Evolutionary conservation across 2,888 invertebrate species (phyloP), one percentile per base, ranked within the genome.

Genomic region (Zaprionus obscuricornis): DNA sequence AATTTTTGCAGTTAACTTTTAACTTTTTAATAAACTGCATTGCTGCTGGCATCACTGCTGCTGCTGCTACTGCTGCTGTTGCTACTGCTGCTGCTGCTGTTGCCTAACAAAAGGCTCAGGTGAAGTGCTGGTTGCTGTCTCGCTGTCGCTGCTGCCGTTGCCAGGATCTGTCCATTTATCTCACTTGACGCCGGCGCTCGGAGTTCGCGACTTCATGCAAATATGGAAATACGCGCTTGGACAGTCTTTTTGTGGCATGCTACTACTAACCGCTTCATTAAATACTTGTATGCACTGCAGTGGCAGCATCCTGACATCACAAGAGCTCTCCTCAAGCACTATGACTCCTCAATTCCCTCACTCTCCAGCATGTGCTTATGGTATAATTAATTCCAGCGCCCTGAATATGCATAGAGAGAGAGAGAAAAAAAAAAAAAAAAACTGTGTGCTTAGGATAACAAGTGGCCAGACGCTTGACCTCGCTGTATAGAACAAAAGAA

Each of bases 351-450:
- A n/a, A n/a, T n/a, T n/a, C n/a, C n/a, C 26, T 45, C 24, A 57
- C 17, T 36, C 13, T n/a, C 31, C n/a, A n/a, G n/a, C 49, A 52
- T 58, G 71, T 74, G 76, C 83, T 75, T 74, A 58, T 73, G 74
- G 65, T 71, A 74, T 76, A 84, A 87, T 79, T 88, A 76, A 87
- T 84, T 87, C 76, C 65, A 67, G 72, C 69, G 63, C 67, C 66
- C 70, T 65, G 62, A 74, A 74, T 65, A 59, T 52, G 60, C 45
- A 47, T 57, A 47, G 45, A 58, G 31, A 20, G 26, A 17, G 42
- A 10, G 36, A 26, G 14, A 39, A 13, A 3, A 10, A 14, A 24
- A 31, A 17, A 13, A n/a, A 10, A 14, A 24, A 31, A 17, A 13
- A 27, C 14, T 33, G n/a, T n/a, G n/a, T n/a, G n/a, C n/a, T n/a